These are phyloP conservation scores for Phrynocephalus forsythii DNA, from an alignment of 2,797 vertebrate species.

Conservation along the genomic window DNA sequence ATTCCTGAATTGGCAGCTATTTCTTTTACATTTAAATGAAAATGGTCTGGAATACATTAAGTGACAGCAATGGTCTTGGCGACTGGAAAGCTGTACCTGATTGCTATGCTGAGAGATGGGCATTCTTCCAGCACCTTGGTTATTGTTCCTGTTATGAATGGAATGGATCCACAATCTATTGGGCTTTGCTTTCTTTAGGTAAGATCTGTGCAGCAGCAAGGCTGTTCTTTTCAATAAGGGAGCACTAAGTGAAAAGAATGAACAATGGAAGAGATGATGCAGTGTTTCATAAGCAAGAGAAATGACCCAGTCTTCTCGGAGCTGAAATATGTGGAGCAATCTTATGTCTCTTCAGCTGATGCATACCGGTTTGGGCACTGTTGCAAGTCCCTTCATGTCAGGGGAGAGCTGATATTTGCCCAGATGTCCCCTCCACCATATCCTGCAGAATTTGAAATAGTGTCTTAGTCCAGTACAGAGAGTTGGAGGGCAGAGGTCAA, in stretches of 20 bases:
- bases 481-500: no score
- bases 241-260: constrained; percentile 29
- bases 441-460: neutral
- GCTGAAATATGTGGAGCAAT: constrained; percentile 55
- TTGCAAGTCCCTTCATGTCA: neutral
- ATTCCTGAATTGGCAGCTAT: constrained; percentile 6
- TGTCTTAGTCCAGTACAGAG: no score
- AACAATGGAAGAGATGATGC: constrained; percentile 28
- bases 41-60: neutral
- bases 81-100: neutral
- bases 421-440: neutral
- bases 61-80: neutral
- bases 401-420: neutral
- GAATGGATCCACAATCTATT: constrained; percentile 33
- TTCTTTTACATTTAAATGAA: constrained; percentile 21
- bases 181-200: constrained; percentile 40
- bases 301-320: neutral
- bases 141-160: constrained; percentile 28
- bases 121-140: constrained; percentile 21
- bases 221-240: constrained; percentile 41
- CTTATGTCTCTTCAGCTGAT: constrained; percentile 56
- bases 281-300: constrained; percentile 41
- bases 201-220: constrained; percentile 36
- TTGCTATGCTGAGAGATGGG: constrained; percentile 18
- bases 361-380: neutral